These are phyloP conservation scores for Zaprionus tsacasi DNA, from an alignment of 1,140 invertebrate species.

Conservation along the genomic window DNA sequence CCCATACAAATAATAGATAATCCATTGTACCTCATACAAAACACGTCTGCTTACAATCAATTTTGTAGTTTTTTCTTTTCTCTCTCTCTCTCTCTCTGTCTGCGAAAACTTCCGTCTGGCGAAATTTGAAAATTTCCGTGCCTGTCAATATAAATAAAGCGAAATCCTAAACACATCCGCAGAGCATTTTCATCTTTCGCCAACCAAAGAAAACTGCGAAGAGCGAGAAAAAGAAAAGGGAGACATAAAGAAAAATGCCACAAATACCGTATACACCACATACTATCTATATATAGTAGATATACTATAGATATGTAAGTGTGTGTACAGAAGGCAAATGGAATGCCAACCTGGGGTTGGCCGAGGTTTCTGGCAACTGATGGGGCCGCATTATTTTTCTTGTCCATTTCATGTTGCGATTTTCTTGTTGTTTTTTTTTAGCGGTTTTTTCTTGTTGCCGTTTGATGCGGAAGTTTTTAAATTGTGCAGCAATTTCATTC, in stretches of 20 bases:
- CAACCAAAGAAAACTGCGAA: neutral
- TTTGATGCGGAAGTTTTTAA: slow-evolving; percentile 74
- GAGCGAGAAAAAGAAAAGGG: slow-evolving; percentile 15
- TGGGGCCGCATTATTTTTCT: slow-evolving; percentile 45
- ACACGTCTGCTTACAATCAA: slow-evolving; percentile 10
- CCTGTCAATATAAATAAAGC: slow-evolving; percentile 54
- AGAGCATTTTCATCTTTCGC: slow-evolving; percentile 11
- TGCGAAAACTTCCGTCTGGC: slow-evolving; percentile 21
- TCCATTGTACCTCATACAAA: slow-evolving; percentile 1
- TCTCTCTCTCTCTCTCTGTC: neutral
- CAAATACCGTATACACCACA: slow-evolving; percentile 1
- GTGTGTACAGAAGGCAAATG: slow-evolving; percentile 11
- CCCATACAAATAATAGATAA: neutral
- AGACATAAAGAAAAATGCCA: slow-evolving; percentile 13
- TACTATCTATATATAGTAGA: slow-evolving; percentile 24
- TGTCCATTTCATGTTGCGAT: slow-evolving; percentile 32
- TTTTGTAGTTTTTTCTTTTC: slow-evolving; percentile 7
- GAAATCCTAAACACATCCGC: slow-evolving; percentile 53
- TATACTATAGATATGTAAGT: slow-evolving; percentile 3
- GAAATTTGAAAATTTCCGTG: slow-evolving; percentile 31
- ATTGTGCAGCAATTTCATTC: slow-evolving; percentile 71
- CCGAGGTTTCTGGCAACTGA: slow-evolving; percentile 26
- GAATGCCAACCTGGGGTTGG: slow-evolving; percentile 31
- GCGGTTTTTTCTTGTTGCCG: slow-evolving; percentile 54
- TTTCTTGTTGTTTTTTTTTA: slow-evolving; percentile 25